phyloP scores from a whole-genome alignment of 64 coral and sea anemone species.

The Dendronephthya gigantea region DNA sequence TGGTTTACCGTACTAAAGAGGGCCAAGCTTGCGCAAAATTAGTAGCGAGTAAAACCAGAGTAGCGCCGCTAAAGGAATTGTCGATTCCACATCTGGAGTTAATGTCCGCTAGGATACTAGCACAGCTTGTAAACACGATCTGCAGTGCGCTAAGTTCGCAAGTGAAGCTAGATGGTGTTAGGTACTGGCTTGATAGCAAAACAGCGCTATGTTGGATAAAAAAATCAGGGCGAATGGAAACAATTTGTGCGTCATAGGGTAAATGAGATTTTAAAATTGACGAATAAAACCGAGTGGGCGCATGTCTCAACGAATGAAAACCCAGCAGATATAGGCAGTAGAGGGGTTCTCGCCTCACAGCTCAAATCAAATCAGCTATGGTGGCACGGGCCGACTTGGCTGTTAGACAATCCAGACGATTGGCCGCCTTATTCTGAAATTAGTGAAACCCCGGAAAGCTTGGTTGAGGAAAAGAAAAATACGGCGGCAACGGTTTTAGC shows the following conservation, averaged over 20 bases:
- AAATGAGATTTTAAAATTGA: slow-evolving; percentile 32
- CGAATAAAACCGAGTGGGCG: slow-evolving; percentile 22
- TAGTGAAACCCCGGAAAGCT: neutral
- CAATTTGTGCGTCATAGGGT: slow-evolving; percentile 34
- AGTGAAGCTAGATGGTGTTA: neutral
- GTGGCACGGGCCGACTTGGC: neutral
- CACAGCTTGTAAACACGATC: slow-evolving; percentile 3
- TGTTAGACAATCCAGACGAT: neutral
- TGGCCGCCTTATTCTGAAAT: neutral
- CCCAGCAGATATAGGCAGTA: slow-evolving; percentile 41
- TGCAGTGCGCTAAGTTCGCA: neutral
- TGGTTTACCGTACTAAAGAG: neutral
- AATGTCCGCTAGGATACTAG: slow-evolving; percentile 25
- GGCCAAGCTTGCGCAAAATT: neutral
- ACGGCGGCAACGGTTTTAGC: neutral
- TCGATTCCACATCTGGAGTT: slow-evolving; percentile 19
- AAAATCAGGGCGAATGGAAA: slow-evolving; percentile 23
- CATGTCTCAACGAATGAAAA: slow-evolving; percentile 31
- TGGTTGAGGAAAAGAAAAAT: neutral
- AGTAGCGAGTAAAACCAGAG: slow-evolving; percentile 16
- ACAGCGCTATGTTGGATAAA: slow-evolving; percentile 39
- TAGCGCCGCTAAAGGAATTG: slow-evolving; percentile 6
- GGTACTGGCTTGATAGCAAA: slow-evolving; percentile 21
- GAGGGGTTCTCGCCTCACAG: slow-evolving; percentile 8
- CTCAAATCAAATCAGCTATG: neutral